These are phyloP conservation scores for Tupiocoris notatus DNA, from an alignment of 2,888 invertebrate genomes.

Conservation along the genomic window DNA sequence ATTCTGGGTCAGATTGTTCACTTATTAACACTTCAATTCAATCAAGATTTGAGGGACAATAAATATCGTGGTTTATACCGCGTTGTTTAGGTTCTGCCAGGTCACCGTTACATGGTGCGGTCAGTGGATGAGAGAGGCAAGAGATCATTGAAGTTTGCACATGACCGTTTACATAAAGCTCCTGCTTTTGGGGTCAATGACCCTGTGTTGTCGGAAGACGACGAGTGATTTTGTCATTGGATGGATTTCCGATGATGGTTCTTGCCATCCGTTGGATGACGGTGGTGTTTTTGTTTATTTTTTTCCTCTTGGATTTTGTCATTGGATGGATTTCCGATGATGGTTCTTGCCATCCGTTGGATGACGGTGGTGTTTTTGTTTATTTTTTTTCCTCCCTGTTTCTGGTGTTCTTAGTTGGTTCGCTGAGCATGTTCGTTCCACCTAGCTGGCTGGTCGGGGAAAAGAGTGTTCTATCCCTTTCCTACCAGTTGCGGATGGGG, in stretches of 20 bases:
- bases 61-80: conserved; percentile 15
- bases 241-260: no score
- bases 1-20: no score
- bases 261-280: no score
- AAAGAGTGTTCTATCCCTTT: conserved; percentile 15
- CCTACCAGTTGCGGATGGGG: not conserved
- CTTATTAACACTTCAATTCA: no score
- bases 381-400: not conserved
- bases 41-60: conserved; percentile 3
- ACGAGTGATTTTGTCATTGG: not conserved
- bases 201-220: conserved; percentile 1
- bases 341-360: no score
- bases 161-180: conserved; percentile 22
- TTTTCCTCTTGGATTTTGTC: no score
- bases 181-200: conserved; percentile 7
- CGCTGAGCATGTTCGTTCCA: not conserved
- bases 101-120: not conserved
- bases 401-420: no score
- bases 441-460: not conserved
- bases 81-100: not conserved
- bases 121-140: not conserved
- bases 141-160: not conserved
- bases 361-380: no score
- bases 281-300: no score
- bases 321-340: no score